These are phyloP conservation scores for Acrossocheilus wenchowensis DNA, from an alignment of 2,797 vertebrate species.

Conservation along the genomic window DNA sequence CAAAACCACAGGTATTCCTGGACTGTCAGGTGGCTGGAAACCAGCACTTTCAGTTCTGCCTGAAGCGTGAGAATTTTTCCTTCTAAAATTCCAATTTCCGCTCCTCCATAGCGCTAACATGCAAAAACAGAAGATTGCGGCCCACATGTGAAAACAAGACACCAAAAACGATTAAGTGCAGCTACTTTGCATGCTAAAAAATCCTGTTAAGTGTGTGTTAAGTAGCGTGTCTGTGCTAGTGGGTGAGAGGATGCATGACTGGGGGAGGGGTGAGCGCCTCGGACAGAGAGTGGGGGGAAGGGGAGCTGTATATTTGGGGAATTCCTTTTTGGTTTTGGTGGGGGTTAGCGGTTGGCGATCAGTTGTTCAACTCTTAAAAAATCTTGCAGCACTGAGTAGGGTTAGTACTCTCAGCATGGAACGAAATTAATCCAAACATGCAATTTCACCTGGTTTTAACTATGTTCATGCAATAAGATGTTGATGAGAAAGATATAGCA, in stretches of 20 bases:
- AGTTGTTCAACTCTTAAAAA: background rate
- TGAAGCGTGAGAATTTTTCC: constrained; percentile 4
- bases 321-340: constrained; percentile 51
- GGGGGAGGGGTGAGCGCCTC: background rate
- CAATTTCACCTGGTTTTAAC: background rate
- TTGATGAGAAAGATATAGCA: background rate
- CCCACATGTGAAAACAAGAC: background rate
- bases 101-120: background rate
- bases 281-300: background rate
- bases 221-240: background rate
- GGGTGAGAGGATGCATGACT: constrained; percentile 9
- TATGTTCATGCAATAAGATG: background rate
- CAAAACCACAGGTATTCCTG: constrained; percentile 28
- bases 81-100: background rate
- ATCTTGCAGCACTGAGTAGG: background rate
- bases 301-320: constrained; percentile 50
- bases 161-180: constrained; percentile 7
- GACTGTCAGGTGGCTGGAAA: background rate
- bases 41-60: constrained; percentile 34
- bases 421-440: background rate
- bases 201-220: background rate
- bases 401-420: background rate
- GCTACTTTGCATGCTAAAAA: background rate
- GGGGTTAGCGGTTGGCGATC: constrained; percentile 31
- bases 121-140: background rate